A percentile compares a stretch with the other conserved stretches of the same genome.
phyloP scores from a whole-genome alignment of 2,797 vertebrate genomes.

The Xenentodon cancila region DNA sequence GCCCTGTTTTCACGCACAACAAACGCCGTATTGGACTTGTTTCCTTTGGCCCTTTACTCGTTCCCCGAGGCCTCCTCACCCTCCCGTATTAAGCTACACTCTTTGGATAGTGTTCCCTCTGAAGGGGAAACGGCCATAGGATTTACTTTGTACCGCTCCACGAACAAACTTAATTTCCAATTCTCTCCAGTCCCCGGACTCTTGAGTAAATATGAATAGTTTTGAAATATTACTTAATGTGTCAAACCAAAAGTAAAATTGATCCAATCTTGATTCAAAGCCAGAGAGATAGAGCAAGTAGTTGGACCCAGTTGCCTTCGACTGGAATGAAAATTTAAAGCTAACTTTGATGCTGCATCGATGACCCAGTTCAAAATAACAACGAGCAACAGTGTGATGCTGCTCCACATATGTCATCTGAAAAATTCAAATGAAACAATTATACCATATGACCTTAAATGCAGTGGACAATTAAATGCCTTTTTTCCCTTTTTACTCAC shows the following conservation, averaged over 20 bases:
- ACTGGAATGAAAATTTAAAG: slow-evolving; percentile 28
- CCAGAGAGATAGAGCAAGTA: slow-evolving; percentile 12
- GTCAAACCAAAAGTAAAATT: slow-evolving; percentile 49
- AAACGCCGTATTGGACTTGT: slow-evolving; percentile 80
- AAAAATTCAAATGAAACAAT: slow-evolving; percentile 27
- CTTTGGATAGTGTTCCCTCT: slow-evolving; percentile 74
- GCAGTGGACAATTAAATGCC: slow-evolving; percentile 26
- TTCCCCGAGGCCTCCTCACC: slow-evolving; percentile 69
- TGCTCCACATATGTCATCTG: slow-evolving; percentile 29
- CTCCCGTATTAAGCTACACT: slow-evolving; percentile 73
- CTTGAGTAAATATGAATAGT: slow-evolving; percentile 65
- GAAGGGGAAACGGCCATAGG: slow-evolving; percentile 66
- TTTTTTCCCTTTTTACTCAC: slow-evolving; percentile 41
- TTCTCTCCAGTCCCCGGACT: slow-evolving; percentile 56
- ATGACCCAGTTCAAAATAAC: slow-evolving; percentile 31
- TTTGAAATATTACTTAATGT: slow-evolving; percentile 69
- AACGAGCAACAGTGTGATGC: slow-evolving; percentile 40
- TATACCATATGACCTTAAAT: slow-evolving; percentile 30
- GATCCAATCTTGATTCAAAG: slow-evolving; percentile 38
- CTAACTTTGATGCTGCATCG: slow-evolving; percentile 40
- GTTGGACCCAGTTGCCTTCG: slow-evolving; percentile 20
- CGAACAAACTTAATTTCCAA: slow-evolving; percentile 61
- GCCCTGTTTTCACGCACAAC: slow-evolving; percentile 84
- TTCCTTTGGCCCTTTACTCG: slow-evolving; percentile 78
- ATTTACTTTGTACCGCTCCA: slow-evolving; percentile 55